A percentile compares a stretch with the other conserved stretches of the same genome.
Evolutionary conservation across 2,113 vertebrate genomes (phyloP).

Genomic region (Eurystomus gularis): DNA sequence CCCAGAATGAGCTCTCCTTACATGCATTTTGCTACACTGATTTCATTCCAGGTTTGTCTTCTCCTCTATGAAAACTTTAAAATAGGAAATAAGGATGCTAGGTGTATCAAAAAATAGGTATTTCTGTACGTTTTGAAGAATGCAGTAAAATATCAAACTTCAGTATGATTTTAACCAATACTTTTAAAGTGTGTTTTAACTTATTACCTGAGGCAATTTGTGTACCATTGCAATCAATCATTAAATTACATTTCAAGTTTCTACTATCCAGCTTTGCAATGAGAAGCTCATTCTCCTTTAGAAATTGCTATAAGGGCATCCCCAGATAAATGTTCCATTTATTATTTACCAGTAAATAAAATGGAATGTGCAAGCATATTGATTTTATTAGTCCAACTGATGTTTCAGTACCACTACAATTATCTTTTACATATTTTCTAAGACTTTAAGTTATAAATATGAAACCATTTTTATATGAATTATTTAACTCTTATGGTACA

Average conservation of each 20-base stretch:
- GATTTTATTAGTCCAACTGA: constrained; percentile 23
- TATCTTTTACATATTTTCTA: neutral
- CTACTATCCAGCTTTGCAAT: neutral
- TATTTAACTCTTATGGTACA: neutral
- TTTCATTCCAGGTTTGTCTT: neutral
- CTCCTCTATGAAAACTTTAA: neutral
- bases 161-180: neutral
- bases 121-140: neutral
- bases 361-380: neutral
- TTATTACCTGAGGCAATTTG: neutral
- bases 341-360: constrained; percentile 16
- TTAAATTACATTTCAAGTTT: neutral
- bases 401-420: neutral
- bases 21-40: neutral
- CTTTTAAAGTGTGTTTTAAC: neutral
- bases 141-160: neutral
- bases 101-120: neutral
- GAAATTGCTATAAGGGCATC: neutral
- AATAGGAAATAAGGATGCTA: neutral
- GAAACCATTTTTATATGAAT: neutral
- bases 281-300: neutral
- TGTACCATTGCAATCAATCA: neutral
- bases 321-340: neutral
- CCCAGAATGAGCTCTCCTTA: neutral
- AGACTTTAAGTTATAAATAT: neutral